Base-by-base conservation (phyloP, 2,888 invertebrate species). In the Hemistola chrysoprasaria region DNA sequence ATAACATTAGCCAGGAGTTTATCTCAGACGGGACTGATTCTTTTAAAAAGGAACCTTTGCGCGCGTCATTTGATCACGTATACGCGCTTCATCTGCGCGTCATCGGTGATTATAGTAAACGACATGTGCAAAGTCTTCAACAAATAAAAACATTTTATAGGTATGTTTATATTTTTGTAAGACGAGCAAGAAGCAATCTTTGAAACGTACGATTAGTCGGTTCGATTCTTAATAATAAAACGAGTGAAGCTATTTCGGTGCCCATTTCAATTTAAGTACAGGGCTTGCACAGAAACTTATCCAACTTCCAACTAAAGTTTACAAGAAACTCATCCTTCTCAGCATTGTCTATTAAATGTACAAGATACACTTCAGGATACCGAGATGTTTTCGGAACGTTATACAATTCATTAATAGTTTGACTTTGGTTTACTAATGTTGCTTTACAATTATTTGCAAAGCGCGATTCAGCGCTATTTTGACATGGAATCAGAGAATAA, bases 261-360 rank as follows among this genome's bases (percentile, higher is more conserved):
- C 78, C 78, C 74, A 78, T 85, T 86, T 82, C 82, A 84, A 83
- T 85, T 85, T 76, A 76, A 76, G 77, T 77, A 78, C 78, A 78
- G 69, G 75, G 66, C 72, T 75, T 74, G 75, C 71, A 66, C 32
- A 29, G 74, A 76, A 82, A 82, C 78, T 85, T 80, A 72, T 71
- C 66, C 73, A 78, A 83, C 72, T 81, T 52, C 54, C 61, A 62
- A 65, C 62, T 68, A 54, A 76, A 84, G 76, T 84, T 82, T 73
- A 71, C 76, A 73, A 76, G 77, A 79, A 84, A 84, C 82, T 84
- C 59, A 68, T 78, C 83, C 71, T 75, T 69, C 65, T 56, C 61
- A 68, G 71, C 67, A 76, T 77, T 84, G 82, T 84, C 82, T 82
- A 82, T 82, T 83, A 81, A 83, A 82, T 82, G 78, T 78, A 71